Evolutionary conservation across 1,140 invertebrate genomes (phyloP), one percentile per base, ranked within the genome.

Genomic region (Drosophila mayri): DNA sequence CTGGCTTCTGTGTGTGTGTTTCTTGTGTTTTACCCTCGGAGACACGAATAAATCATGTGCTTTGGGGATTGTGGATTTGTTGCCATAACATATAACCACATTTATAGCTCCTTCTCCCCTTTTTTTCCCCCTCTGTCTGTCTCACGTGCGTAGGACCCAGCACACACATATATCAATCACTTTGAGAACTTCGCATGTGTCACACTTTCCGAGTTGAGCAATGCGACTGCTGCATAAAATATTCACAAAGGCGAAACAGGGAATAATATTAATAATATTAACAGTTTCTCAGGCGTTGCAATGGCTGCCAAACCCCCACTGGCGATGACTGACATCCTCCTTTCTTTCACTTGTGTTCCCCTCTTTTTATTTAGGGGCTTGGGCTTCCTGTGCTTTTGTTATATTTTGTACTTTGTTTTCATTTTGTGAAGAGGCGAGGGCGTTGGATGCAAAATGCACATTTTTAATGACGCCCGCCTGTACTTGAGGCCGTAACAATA

Each of bases 401-500:
- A 11, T 57, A 10, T 61, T 16, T 16, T 16, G 22, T 28, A 32
- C 43, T 79, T 60, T 79, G 76, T 73, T 79, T 43, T 67, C 28
- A 18, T 67, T 57, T 55, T 72, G 66, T 50, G 44, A 60, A 71
- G 41, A 20, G 52, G 47, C 65, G 65, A 71, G 74, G 55, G 49
- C n/a, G 65, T 70, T 76, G 72, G 44, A 84, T 84, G 76, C 64
- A 68, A 90, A 88, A 88, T 88, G 84, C 84, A 90, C 84, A 88
- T 88, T 88, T 88, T 88, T 88, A 88, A 88, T 88, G 85, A 87
- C 68, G 72, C 43, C 75, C 65, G 75, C 49, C 84, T 83, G 84
- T 85, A 90, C 84, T 88, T 90, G 80, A 90, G 67, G 50, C 72
- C 41, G 41, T 18, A 68, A 63, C 55, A 64, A 64, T 62, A 68